Conservation (phyloP, 2,888 invertebrate species). For the Lymantria monacha region DNA sequence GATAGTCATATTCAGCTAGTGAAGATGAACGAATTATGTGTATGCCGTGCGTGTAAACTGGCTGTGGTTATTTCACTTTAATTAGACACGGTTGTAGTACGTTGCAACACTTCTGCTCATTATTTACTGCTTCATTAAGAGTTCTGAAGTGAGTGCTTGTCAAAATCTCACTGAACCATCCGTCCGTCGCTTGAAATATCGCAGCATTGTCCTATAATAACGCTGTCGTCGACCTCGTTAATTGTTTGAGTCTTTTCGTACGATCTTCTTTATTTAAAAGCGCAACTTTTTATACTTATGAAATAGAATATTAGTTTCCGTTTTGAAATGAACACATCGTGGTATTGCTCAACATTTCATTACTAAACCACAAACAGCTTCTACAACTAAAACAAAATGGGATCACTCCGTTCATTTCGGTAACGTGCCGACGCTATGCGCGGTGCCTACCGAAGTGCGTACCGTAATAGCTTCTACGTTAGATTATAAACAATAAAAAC, state of each 20-base stretch:
- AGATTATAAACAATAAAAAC: constrained; percentile 70
- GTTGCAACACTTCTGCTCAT: constrained; percentile 74
- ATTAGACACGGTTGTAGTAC: constrained; percentile 72
- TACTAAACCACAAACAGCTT: constrained; percentile 51
- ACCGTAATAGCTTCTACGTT: constrained; percentile 58
- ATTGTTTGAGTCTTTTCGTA: constrained; percentile 62
- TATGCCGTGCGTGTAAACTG: constrained; percentile 50
- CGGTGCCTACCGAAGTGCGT: constrained; percentile 47
- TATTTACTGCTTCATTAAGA: constrained; percentile 81
- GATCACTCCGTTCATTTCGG: constrained; percentile 54
- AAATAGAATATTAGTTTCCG: constrained; percentile 61
- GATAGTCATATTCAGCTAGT: constrained; percentile 38
- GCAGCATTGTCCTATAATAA: constrained; percentile 75
- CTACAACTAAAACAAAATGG: constrained; percentile 62
- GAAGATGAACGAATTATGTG: constrained; percentile 49
- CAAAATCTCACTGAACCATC: constrained; percentile 72
- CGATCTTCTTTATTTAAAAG: constrained; percentile 53
- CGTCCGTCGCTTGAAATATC: constrained; percentile 70
- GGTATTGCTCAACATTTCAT: constrained; percentile 56
- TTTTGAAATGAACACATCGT: constrained; percentile 46
- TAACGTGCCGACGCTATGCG: constrained; percentile 55
- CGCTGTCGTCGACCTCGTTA: constrained; percentile 73
- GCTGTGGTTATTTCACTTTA: constrained; percentile 61
- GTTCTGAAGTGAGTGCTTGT: constrained; percentile 73
- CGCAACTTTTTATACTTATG: constrained; percentile 51